Evolutionary conservation across 2,888 invertebrate genomes (phyloP), one percentile per base, ranked within the genome.

Genomic region (Polydrusus cervinus): DNA sequence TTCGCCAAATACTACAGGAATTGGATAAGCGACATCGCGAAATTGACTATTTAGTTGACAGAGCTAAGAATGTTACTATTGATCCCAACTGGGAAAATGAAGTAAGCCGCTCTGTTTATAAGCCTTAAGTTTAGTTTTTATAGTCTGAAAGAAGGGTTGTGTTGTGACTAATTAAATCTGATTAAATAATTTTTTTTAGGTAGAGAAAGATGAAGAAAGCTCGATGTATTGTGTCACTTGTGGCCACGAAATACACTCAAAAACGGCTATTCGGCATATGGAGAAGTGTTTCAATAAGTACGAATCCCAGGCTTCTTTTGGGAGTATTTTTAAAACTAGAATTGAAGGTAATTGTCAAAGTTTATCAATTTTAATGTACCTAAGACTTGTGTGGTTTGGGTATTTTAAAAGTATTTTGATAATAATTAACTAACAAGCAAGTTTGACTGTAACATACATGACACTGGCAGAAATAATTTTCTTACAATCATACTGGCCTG

Each of bases 241-340:
- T 87, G 98, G 98, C 0, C 96, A 96, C 86, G 98, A 98, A 89
- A 94, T 98, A 75, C 95, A 96, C 85, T 95, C 96, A 0, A 92
- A 94, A 69, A 95, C 95, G 0, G 98, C 97, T 0, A 92, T 98
- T 18, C 95, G 96, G 82, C 99, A 99, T 84, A 97, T 99, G 97
- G 98, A 98, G 88, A 97, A 97, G 86, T 99, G 98, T 86, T 99
- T 97, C 87, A 94, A 96, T 80, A 98, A 98, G 91, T 97, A 97
- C 87, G 99, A 99, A 87, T 96, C 97, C 60, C 97, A 98, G 88
- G 96, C 98, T 1, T 97, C 97, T 0, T 98, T 98, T 87, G 98
- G 98, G 11, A 97, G 97, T 25, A 92, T 96, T 55, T 97, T 96
- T 84, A 95, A 97, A 86, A 98, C 98, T 0, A 90, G 96, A 71